phyloP scores from a whole-genome alignment of 2,888 invertebrate genomes.

The Micoletzkya japonica region DNA sequence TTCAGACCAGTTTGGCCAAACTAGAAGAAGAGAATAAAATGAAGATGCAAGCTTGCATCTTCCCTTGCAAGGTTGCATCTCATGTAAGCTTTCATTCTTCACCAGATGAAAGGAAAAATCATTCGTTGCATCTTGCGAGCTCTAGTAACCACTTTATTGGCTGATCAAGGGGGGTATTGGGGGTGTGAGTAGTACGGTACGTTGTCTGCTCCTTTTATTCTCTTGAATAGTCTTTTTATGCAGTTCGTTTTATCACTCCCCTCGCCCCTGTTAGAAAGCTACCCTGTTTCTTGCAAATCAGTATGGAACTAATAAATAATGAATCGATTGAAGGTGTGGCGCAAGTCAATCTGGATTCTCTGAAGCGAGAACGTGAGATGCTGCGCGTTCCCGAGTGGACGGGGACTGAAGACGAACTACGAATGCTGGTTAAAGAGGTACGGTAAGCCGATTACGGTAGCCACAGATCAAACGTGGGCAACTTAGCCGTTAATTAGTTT shows the following conservation, averaged over 20 bases:
- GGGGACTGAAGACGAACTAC: slow-evolving; percentile 34
- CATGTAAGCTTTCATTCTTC: no score
- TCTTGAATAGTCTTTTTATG: neutral
- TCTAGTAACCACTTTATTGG: no score
- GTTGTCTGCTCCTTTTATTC: neutral
- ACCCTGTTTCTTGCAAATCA: neutral
- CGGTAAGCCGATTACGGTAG: neutral
- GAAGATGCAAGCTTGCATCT: no score
- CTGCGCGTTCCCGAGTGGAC: slow-evolving; percentile 34
- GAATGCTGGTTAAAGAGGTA: slow-evolving; percentile 31
- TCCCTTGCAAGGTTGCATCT: no score
- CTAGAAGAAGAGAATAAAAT: no score
- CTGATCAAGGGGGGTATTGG: no score
- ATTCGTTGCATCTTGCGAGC: no score
- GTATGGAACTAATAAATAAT: neutral
- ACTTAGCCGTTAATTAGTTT: no score
- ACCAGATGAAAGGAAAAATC: no score
- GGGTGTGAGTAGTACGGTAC: no score
- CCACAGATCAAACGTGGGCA: no score
- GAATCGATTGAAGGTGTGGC: slow-evolving; percentile 29
- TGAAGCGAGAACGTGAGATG: slow-evolving; percentile 36
- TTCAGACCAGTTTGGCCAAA: no score
- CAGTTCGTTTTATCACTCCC: neutral
- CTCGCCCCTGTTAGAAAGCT: neutral
- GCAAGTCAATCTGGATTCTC: slow-evolving; percentile 33